Evolutionary conservation across 2,888 invertebrate genomes (phyloP), one percentile per base, ranked within the genome.

Genomic region (Sminthurinus aureus): DNA sequence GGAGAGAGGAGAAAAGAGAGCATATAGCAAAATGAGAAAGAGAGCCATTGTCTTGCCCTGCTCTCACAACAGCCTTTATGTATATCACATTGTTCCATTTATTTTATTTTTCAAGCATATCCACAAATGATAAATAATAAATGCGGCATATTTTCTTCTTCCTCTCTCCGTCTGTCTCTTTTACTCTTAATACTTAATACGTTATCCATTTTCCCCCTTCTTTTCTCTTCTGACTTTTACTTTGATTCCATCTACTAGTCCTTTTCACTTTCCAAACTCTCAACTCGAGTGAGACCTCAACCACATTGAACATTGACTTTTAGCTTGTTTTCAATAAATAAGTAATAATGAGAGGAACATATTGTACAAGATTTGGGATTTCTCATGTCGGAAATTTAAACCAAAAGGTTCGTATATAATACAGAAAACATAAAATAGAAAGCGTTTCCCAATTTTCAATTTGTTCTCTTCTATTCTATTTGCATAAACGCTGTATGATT

Each of bases 211-310:
- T 69, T 69, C n/a, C n/a, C 67, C 13, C 9, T 20, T n/a, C 9
- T 58, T 58, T 58, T 58, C 58, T 18, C 13, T 26, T 50, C 26
- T 50, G 73, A 74, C 73, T 74, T 75, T 75, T 75, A 75, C 20
- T 67, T 67, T 67, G 67, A 67, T 38, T 38, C 6, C 6, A 38
- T 38, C 3, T 38, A 38, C 38, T 4, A 38, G 38, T 38, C 6
- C 3, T 38, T 38, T 38, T 38, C 38, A 38, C 38, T 38, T 38
- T 38, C 38, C 38, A 38, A 38, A 38, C 38, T 38, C 38, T 38
- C 38, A 38, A 38, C 38, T 38, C n/a, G n/a, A n/a, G n/a, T n/a
- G n/a, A n/a, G n/a, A n/a, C n/a, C 38, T 38, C 6, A 38, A 38
- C 38, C 38, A 6, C 38, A 38, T 38, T 38, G n/a, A n/a, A n/a